phyloP scores from a whole-genome alignment of 2,888 invertebrate genomes.

The Coronaproctus castanopsis region DNA sequence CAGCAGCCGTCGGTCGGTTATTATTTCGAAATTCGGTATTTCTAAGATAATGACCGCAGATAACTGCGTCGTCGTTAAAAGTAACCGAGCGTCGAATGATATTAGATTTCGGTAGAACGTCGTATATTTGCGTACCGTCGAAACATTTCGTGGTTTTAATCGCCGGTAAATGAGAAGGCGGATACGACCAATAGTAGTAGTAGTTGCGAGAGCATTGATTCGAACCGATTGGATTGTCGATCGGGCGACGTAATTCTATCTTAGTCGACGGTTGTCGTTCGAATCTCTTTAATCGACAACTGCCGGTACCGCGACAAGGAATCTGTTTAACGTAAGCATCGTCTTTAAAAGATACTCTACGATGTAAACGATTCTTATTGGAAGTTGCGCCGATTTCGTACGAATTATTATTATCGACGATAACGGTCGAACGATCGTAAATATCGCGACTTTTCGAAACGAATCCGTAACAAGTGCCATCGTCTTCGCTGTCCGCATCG shows the following conservation, averaged over 20 bases:
- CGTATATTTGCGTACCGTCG: background rate
- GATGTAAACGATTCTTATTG: background rate
- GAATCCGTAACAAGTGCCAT: background rate
- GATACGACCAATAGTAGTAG: background rate
- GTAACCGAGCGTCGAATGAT: background rate
- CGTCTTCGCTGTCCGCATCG: background rate
- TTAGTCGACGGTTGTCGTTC: background rate
- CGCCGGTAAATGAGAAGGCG: background rate
- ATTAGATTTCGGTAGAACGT: background rate
- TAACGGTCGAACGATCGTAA: background rate
- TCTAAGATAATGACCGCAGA: background rate
- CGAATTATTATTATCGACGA: background rate
- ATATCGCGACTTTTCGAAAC: no score
- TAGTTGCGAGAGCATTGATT: background rate
- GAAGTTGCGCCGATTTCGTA: background rate
- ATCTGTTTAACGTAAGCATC: background rate
- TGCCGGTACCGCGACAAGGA: background rate
- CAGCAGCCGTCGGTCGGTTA: slow-evolving; percentile 7
- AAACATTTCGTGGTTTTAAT: background rate
- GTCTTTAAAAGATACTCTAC: background rate
- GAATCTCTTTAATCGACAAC: background rate
- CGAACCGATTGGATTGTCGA: background rate
- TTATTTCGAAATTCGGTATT: no score
- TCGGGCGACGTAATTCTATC: background rate
- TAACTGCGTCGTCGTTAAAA: background rate